These are phyloP conservation scores for Theretra japonica DNA, from an alignment of 2,888 invertebrate species.

Conservation along the genomic window DNA sequence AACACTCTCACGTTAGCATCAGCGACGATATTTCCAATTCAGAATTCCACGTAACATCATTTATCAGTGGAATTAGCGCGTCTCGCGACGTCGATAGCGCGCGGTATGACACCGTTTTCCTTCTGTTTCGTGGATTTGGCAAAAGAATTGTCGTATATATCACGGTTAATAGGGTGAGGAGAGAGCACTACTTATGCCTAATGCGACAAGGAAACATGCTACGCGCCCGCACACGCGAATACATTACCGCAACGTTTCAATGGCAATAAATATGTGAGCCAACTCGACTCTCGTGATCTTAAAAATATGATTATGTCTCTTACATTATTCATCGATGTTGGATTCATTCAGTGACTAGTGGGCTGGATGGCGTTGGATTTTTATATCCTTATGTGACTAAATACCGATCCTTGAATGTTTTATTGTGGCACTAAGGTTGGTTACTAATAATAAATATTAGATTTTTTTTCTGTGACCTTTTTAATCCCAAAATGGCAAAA, in stretches of 20 bases:
- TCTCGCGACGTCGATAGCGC: conserved; percentile 61
- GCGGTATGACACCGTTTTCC: conserved; percentile 76
- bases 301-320: conserved; percentile 57
- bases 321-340: conserved; percentile 51
- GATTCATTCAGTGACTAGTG: conserved; percentile 44
- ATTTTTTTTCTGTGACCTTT: too few relatives aligned
- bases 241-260: conserved; percentile 76
- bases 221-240: conserved; percentile 70
- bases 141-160: conserved; percentile 84
- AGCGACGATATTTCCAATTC: conserved; percentile 60
- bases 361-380: neutral
- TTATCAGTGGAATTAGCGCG: conserved; percentile 79
- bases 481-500: too few relatives aligned
- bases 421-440: too few relatives aligned
- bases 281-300: conserved; percentile 41
- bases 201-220: conserved; percentile 83
- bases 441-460: too few relatives aligned
- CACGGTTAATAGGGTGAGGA: conserved; percentile 83
- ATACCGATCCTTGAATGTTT: too few relatives aligned
- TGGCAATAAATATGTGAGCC: conserved; percentile 76
- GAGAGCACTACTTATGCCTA: conserved; percentile 84
- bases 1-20: conserved; percentile 40
- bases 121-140: conserved; percentile 78
- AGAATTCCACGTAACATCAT: conserved; percentile 67
- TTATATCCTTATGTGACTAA: too few relatives aligned